A percentile compares a stretch with the other conserved stretches of the same genome.
phyloP scores from a whole-genome alignment of 2,888 invertebrate species.

The Leptopterna dolabrata region DNA sequence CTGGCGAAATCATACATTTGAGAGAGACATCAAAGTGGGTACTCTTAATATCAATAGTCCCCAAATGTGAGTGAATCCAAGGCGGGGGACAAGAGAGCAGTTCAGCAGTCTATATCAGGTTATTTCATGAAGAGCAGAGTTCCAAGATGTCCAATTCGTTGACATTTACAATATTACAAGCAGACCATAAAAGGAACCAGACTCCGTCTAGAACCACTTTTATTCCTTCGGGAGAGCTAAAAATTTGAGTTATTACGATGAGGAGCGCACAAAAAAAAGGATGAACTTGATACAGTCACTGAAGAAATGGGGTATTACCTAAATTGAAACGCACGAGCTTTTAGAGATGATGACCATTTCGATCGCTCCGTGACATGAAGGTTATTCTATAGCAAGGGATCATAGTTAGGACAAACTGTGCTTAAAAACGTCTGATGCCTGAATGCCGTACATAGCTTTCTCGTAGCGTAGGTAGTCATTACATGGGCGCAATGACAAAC shows the following conservation, averaged over 20 bases:
- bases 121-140: neutral
- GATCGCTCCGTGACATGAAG: neutral
- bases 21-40: neutral
- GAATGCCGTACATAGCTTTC: no score
- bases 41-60: neutral
- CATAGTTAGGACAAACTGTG: no score
- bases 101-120: neutral
- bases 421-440: no score
- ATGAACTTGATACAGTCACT: neutral
- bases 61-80: neutral
- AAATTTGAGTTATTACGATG: neutral
- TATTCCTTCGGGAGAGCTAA: neutral
- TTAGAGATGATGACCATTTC: neutral
- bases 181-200: neutral
- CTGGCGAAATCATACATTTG: no score
- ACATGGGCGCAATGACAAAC: no score
- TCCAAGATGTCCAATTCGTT: neutral
- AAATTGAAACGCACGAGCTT: neutral
- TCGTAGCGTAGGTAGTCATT: no score
- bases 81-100: neutral
- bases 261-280: neutral
- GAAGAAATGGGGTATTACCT: neutral
- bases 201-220: neutral
- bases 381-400: no score
- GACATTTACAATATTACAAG: neutral